These are phyloP conservation scores for Mohoua ochrocephala DNA, from an alignment of 2,113 vertebrate species.

Conservation along the genomic window DNA sequence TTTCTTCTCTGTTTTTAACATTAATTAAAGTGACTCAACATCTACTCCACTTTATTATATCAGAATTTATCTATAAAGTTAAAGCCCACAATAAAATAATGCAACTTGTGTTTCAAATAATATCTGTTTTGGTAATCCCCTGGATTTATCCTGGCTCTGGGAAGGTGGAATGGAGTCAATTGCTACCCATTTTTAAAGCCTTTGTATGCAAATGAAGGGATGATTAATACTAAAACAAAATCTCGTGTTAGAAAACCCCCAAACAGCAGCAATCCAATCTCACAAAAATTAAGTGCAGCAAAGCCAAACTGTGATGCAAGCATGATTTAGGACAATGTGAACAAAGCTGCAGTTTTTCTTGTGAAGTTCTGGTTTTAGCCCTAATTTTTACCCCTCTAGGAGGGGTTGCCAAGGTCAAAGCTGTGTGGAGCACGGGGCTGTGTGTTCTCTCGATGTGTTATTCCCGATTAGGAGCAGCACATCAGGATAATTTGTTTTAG, in stretches of 20 bases:
- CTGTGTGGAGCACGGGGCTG: neutral
- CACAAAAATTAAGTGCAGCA: neutral
- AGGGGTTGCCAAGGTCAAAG: neutral
- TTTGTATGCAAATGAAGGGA: neutral
- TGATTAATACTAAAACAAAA: neutral
- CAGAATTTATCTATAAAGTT: neutral
- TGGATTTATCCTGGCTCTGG: neutral
- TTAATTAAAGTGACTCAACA: neutral
- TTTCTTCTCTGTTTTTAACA: neutral
- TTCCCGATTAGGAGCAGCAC: neutral
- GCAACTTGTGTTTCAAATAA: neutral
- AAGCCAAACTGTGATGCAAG: neutral
- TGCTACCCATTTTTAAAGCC: too few relatives aligned
- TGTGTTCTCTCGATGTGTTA: neutral
- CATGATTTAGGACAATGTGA: neutral
- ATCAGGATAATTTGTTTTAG: neutral
- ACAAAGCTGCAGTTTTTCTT: neutral
- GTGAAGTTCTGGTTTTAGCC: neutral
- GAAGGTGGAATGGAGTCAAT: neutral
- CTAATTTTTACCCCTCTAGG: neutral
- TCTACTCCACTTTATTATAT: neutral
- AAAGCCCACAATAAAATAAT: neutral
- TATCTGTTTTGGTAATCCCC: neutral
- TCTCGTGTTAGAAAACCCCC: rapidly evolving
- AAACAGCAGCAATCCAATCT: neutral